Evolutionary conservation across 1,140 invertebrate genomes (phyloP).

Genomic region (Plutomurus gul): DNA sequence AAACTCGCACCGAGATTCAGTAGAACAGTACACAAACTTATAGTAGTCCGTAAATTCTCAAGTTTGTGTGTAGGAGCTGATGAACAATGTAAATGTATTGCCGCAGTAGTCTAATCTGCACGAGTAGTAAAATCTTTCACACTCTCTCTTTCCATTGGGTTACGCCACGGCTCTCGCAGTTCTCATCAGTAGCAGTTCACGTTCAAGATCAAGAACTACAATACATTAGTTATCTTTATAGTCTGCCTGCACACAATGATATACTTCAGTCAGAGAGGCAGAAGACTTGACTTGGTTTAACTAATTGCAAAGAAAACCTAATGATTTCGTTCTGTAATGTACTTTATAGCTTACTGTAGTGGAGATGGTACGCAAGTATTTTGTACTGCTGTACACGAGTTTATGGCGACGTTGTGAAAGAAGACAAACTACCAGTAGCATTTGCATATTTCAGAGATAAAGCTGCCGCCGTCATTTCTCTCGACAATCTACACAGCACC

Average conservation of each 20-base stretch:
- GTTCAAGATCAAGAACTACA: conserved; percentile 2
- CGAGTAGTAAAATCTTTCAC: background rate
- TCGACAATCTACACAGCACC: background rate
- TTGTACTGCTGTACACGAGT: background rate
- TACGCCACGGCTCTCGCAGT: background rate
- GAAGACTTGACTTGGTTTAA: background rate
- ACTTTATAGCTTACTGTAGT: background rate
- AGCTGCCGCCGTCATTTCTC: conserved; percentile 31
- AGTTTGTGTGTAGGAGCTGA: background rate
- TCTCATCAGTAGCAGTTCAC: conserved; percentile 14
- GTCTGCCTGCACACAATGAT: background rate
- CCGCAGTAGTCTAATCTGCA: background rate
- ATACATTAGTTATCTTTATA: background rate
- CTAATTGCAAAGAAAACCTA: background rate
- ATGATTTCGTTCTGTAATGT: background rate
- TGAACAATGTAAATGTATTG: background rate
- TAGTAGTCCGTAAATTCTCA: background rate
- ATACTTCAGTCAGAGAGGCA: background rate
- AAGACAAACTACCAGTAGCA: conserved; percentile 17
- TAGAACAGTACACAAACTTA: no score
- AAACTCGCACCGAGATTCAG: no score
- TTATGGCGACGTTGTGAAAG: background rate
- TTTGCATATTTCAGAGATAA: conserved; percentile 26
- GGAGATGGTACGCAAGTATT: background rate
- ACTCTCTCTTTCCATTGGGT: background rate